Conservation (phyloP, 23 tunicate species). For the Diplosoma virens region DNA sequence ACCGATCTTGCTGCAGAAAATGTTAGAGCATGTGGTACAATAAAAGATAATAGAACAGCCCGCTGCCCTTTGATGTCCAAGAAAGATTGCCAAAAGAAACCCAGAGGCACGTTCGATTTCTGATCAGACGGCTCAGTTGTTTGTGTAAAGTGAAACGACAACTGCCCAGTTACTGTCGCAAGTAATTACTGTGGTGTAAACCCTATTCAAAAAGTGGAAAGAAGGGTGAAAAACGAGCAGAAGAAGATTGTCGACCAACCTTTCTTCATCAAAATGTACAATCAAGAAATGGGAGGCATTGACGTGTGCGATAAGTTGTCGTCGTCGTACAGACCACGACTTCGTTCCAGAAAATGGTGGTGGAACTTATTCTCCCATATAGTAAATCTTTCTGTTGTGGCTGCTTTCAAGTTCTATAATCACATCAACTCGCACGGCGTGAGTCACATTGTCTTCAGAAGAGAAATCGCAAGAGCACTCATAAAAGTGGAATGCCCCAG, state of each 20-base stretch:
- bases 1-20: slow-evolving; percentile 13
- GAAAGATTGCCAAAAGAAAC: slow-evolving; percentile 4
- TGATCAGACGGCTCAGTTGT: slow-evolving; percentile 10
- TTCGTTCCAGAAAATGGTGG: slow-evolving; percentile 24
- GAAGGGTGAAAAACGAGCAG: slow-evolving; percentile 15
- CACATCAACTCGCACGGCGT: not conserved
- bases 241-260: slow-evolving; percentile 6
- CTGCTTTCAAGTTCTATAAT: slow-evolving; percentile 9
- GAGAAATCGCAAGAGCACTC: not conserved
- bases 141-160: slow-evolving; percentile 18
- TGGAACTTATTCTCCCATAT: slow-evolving; percentile 13
- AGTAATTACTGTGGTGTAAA: not conserved
- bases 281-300: slow-evolving; percentile 7
- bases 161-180: not conserved
- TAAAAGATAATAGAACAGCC: slow-evolving; percentile 5
- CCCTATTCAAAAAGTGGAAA: slow-evolving; percentile 11
- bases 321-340: slow-evolving; percentile 19
- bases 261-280: slow-evolving; percentile 4
- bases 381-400: slow-evolving; percentile 9
- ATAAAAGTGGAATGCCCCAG: no score
- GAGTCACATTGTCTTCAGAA: not conserved
- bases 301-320: not conserved
- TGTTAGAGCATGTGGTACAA: slow-evolving; percentile 12
- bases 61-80: not conserved
- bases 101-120: slow-evolving; percentile 9